Evolutionary conservation across 2,113 vertebrate genomes (phyloP).

Genomic region (Ophthalmolycus amberensis): DNA sequence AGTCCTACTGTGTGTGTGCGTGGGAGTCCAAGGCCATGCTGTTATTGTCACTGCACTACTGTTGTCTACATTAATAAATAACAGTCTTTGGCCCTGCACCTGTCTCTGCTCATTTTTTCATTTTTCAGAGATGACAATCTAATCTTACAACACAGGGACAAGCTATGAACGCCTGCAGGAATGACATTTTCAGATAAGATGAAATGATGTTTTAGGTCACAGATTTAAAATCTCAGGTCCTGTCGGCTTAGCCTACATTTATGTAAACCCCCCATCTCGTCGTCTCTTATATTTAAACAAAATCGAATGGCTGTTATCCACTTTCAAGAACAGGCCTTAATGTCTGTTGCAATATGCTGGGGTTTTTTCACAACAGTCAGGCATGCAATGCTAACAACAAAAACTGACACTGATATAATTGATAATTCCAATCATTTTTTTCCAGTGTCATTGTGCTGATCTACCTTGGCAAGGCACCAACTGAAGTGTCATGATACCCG

Average conservation of each 20-base stretch:
- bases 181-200: slow-evolving; percentile 56
- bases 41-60: slow-evolving; percentile 57
- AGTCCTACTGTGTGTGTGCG: slow-evolving; percentile 37
- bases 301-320: slow-evolving; percentile 36
- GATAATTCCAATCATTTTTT: background rate
- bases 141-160: slow-evolving; percentile 34
- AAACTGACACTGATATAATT: slow-evolving; percentile 47
- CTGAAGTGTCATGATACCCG: slow-evolving; percentile 56
- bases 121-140: slow-evolving; percentile 53
- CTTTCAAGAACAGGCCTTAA: slow-evolving; percentile 50
- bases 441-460: slow-evolving; percentile 17
- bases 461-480: slow-evolving; percentile 35
- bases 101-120: slow-evolving; percentile 36
- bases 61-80: slow-evolving; percentile 60
- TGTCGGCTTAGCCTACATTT: slow-evolving; percentile 64
- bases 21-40: slow-evolving; percentile 62
- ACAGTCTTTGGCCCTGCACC: slow-evolving; percentile 45
- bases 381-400: slow-evolving; percentile 61
- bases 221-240: slow-evolving; percentile 61
- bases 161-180: slow-evolving; percentile 19
- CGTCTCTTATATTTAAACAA: slow-evolving; percentile 47
- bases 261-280: slow-evolving; percentile 47
- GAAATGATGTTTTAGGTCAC: slow-evolving; percentile 55
- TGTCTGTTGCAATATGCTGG: slow-evolving; percentile 44
- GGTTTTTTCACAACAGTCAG: slow-evolving; percentile 39